Evolutionary conservation across 2,113 vertebrate species (phyloP).

Genomic region (Tyrannus savana): DNA sequence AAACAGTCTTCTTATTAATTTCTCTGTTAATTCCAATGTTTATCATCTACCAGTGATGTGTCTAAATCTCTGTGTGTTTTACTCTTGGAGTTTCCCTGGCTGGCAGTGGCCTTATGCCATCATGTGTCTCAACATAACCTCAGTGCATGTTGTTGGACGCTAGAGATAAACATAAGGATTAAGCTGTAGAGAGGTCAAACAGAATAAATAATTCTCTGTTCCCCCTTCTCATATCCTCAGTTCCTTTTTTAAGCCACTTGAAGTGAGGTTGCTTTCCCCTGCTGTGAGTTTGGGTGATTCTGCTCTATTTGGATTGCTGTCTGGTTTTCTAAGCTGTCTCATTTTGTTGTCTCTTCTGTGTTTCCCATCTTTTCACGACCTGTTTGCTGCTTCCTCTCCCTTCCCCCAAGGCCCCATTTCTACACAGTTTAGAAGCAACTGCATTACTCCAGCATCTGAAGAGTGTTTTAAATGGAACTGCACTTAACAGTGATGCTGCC

Average conservation of each 20-base stretch:
- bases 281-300: neutral
- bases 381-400: neutral
- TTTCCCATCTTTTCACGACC: neutral
- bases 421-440: neutral
- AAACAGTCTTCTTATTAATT: constrained; percentile 24
- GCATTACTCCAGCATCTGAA: neutral
- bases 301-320: neutral
- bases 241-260: neutral
- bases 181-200: neutral
- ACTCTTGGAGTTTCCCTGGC: neutral
- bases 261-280: neutral
- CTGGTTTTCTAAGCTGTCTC: neutral
- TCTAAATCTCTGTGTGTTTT: neutral
- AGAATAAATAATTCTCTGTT: neutral
- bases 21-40: constrained; percentile 26
- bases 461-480: neutral
- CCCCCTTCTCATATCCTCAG: neutral
- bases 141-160: neutral
- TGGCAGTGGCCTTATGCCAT: neutral
- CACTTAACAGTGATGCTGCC: neutral
- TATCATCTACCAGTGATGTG: neutral
- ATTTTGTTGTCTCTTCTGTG: neutral
- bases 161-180: neutral
- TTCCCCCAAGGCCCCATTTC: neutral
- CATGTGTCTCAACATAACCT: neutral